These are phyloP conservation scores for Balearica regulorum DNA, from an alignment of 2,797 vertebrate genomes.

Conservation along the genomic window DNA sequence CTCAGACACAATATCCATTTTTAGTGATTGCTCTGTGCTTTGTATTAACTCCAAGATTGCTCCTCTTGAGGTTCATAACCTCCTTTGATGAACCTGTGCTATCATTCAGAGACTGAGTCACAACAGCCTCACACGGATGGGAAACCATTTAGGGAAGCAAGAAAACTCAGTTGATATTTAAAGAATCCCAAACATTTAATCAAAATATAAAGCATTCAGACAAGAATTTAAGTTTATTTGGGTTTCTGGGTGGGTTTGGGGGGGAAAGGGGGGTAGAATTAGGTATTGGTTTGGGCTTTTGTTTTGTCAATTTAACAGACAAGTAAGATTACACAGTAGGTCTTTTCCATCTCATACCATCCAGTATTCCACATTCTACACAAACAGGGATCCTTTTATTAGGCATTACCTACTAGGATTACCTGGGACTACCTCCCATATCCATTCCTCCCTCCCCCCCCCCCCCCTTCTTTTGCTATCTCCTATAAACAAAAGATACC, in stretches of 20 bases:
- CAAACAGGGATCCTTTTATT: neutral
- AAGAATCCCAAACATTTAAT: neutral
- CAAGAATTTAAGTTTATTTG: neutral
- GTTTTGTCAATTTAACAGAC: neutral
- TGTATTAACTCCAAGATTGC: neutral
- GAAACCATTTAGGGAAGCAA: neutral
- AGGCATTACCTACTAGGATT: neutral
- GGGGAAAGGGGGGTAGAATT: neutral
- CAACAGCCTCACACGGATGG: neutral
- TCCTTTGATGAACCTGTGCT: neutral
- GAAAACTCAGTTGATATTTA: neutral
- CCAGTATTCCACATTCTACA: neutral
- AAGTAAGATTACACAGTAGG: neutral
- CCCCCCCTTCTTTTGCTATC: neutral
- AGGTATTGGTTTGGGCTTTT: neutral
- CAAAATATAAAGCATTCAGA: neutral
- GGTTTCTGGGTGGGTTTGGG: accelerated
- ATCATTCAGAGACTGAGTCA: neutral
- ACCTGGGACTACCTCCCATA: neutral
- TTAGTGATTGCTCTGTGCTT: neutral
- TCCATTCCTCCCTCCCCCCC: too few relatives aligned
- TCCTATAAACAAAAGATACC: neutral
- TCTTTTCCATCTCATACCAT: neutral
- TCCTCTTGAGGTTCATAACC: neutral
- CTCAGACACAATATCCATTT: neutral